phyloP scores from a whole-genome alignment of 2,113 vertebrate species.

The Pelusios castaneus region DNA sequence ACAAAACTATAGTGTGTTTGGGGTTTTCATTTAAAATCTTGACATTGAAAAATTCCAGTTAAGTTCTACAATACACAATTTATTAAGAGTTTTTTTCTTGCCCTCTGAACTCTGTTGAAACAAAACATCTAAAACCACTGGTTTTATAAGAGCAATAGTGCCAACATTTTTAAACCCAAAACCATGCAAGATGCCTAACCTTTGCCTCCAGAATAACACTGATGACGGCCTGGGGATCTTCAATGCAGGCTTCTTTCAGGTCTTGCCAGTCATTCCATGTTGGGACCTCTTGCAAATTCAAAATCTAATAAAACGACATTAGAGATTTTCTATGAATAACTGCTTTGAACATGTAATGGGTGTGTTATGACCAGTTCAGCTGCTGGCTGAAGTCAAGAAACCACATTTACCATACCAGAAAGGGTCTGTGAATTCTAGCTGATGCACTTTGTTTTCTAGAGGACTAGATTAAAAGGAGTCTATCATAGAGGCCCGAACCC shows the following conservation, averaged over 20 bases:
- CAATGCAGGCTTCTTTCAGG: conserved; percentile 83
- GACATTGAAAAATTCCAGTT: not conserved
- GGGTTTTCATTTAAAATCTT: not conserved
- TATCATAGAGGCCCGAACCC: not conserved
- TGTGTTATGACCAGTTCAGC: not conserved
- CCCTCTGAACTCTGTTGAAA: not conserved
- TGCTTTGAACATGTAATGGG: not conserved
- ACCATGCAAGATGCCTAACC: conserved; percentile 71
- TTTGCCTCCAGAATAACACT: conserved; percentile 86
- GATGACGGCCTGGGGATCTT: conserved; percentile 82
- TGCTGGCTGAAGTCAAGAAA: not conserved
- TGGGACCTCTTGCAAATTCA: conserved; percentile 79
- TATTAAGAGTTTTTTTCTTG: not conserved
- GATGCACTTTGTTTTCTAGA: not conserved
- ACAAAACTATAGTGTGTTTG: not conserved
- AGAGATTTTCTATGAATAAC: not conserved
- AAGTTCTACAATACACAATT: not conserved
- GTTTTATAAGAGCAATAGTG: not conserved
- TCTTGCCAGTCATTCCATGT: conserved; percentile 90
- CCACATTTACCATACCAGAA: not conserved
- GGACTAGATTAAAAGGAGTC: not conserved
- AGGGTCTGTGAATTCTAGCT: not conserved
- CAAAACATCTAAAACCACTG: not conserved
- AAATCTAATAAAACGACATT: conserved; percentile 80
- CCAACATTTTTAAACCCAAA: not conserved